Evolutionary conservation across 64 coral and sea anemone species (phyloP).

Genomic region (Astreopora myriophthalma): DNA sequence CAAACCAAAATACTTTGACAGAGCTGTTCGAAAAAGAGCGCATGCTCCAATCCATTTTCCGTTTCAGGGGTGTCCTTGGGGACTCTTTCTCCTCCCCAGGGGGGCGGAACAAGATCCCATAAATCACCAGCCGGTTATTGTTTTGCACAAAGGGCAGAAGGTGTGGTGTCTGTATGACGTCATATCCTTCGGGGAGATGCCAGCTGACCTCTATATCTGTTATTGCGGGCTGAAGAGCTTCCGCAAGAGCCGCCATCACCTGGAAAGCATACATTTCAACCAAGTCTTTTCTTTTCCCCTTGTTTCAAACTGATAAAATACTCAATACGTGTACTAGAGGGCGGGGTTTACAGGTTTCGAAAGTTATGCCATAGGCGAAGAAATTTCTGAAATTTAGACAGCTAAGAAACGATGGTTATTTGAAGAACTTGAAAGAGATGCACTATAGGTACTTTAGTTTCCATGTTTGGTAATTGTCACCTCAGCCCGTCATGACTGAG

Average conservation of each 20-base stretch:
- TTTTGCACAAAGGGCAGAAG: conserved; percentile 61
- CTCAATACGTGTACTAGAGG: no score
- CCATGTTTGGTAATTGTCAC: no score
- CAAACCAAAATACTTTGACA: conserved; percentile 95
- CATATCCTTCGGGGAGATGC: conserved; percentile 92
- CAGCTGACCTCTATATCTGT: conserved; percentile 90
- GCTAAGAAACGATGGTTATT: no score
- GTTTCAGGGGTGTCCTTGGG: conserved; percentile 41
- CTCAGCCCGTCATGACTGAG: no score
- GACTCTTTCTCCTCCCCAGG: conserved; percentile 77
- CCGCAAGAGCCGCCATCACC: conserved; percentile 75
- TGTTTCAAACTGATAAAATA: no score
- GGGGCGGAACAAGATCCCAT: conserved; percentile 80
- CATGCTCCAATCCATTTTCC: conserved; percentile 78
- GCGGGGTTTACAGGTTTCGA: no score
- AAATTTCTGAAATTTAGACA: no score
- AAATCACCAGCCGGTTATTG: conserved; percentile 68
- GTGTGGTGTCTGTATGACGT: conserved; percentile 79
- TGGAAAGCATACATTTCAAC: conserved; percentile 21
- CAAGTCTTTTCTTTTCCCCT: no score
- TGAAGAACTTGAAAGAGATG: no score
- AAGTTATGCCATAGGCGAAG: no score
- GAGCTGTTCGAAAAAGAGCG: conserved; percentile 82
- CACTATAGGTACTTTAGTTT: no score
- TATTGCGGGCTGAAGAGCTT: conserved; percentile 82